Evolutionary conservation across 2,797 vertebrate species (phyloP).

Genomic region (Bovichtus variegatus): DNA sequence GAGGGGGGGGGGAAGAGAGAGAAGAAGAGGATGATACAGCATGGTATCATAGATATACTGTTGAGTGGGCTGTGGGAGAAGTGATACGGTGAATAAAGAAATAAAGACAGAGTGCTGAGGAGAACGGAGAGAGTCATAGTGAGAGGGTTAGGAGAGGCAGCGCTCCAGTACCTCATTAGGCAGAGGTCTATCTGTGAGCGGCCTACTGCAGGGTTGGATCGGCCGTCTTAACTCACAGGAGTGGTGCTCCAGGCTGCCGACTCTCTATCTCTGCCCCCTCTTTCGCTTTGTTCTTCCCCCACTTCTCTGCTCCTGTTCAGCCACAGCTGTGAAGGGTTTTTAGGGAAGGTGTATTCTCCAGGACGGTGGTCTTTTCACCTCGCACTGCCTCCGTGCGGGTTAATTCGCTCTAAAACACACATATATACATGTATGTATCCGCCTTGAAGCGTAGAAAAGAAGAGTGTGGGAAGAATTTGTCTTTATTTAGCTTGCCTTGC

Average conservation of each 20-base stretch:
- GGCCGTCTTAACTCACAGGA: slow-evolving; percentile 66
- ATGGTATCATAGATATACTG: slow-evolving; percentile 54
- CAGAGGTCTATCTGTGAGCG: slow-evolving; percentile 68
- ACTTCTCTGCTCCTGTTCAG: slow-evolving; percentile 44
- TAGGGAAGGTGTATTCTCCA: slow-evolving; percentile 49
- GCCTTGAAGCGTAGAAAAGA: not conserved
- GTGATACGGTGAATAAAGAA: slow-evolving; percentile 61
- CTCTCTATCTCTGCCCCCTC: slow-evolving; percentile 39
- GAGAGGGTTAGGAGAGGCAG: slow-evolving; percentile 68
- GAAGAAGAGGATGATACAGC: slow-evolving; percentile 46
- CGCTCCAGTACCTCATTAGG: slow-evolving; percentile 73
- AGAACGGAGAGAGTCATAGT: slow-evolving; percentile 53
- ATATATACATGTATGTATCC: not conserved
- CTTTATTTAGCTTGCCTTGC: not conserved
- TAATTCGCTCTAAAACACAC: slow-evolving; percentile 4
- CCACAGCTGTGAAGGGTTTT: slow-evolving; percentile 49
- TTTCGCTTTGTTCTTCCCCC: slow-evolving; percentile 62
- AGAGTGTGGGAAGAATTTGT: slow-evolving; percentile 4
- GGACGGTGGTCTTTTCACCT: slow-evolving; percentile 59
- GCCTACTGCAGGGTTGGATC: slow-evolving; percentile 57
- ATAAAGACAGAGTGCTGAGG: slow-evolving; percentile 62
- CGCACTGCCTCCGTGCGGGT: slow-evolving; percentile 2
- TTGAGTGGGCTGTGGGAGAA: slow-evolving; percentile 67
- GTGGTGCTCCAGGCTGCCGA: slow-evolving; percentile 61
- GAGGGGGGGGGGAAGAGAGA: not conserved